Conservation (phyloP, 1,140 invertebrate genomes). For the Hyphantria cunea region DNA sequence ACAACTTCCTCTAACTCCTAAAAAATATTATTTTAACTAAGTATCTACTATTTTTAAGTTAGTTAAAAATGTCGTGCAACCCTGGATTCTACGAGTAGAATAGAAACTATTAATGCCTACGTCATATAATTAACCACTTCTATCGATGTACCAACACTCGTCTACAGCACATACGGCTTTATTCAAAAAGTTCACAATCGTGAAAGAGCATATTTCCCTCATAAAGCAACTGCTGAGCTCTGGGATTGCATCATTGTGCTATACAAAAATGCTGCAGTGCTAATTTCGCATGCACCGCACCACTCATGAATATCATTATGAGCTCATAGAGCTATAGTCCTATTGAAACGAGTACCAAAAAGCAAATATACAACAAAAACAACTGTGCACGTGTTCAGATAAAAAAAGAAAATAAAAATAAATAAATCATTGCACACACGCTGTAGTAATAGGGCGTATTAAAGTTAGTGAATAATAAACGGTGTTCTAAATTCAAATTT, state of each 20-base stretch:
- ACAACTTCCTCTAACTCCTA: no score
- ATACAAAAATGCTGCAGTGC: slow-evolving; percentile 61
- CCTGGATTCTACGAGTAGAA: no score
- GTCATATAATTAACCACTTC: slow-evolving; percentile 63
- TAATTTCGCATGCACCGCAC: slow-evolving; percentile 61
- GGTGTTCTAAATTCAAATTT: slow-evolving; percentile 35
- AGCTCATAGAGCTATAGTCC: slow-evolving; percentile 39
- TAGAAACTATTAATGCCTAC: slow-evolving; percentile 45
- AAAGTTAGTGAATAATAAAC: slow-evolving; percentile 32
- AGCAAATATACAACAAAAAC: no score
- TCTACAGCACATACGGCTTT: slow-evolving; percentile 55
- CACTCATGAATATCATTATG: slow-evolving; percentile 61
- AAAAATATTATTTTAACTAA: no score
- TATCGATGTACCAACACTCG: slow-evolving; percentile 35
- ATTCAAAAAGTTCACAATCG: slow-evolving; percentile 69
- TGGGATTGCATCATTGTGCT: slow-evolving; percentile 67
- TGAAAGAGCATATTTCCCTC: slow-evolving; percentile 54
- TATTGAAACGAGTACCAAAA: slow-evolving; percentile 33
- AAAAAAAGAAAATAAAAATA: no score
- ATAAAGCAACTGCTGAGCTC: slow-evolving; percentile 58
- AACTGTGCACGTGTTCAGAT: not conserved
- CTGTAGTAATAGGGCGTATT: not conserved
- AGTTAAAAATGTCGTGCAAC: no score
- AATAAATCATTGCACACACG: no score
- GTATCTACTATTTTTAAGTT: no score